Percentiles rank a stretch among this genome's conserved stretches.
These are phyloP conservation scores for Diorhabda carinulata DNA, from an alignment of 1,140 invertebrate species.

Conservation along the genomic window DNA sequence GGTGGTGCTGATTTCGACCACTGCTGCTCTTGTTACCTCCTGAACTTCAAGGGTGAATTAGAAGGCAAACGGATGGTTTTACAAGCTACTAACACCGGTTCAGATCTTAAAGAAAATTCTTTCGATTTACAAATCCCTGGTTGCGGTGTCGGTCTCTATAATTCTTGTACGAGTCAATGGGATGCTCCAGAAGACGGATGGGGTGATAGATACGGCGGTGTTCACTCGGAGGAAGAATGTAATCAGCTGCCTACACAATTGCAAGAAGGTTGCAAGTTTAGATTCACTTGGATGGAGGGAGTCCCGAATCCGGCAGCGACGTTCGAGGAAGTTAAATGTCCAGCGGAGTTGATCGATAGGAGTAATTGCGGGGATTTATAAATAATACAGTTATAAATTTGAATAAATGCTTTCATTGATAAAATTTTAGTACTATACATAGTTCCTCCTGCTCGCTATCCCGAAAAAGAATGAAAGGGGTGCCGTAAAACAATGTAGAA, in stretches of 20 bases:
- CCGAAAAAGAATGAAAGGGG: too few relatives aligned
- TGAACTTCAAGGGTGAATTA: conserved; percentile 12
- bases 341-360: conserved; percentile 14
- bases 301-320: conserved; percentile 16
- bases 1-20: conserved; percentile 15
- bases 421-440: too few relatives aligned
- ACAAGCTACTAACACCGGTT: conserved; percentile 23
- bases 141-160: conserved; percentile 13
- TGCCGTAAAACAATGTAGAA: too few relatives aligned
- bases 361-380: conserved; percentile 7
- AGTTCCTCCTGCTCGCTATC: too few relatives aligned
- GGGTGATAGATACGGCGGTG: conserved; percentile 21
- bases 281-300: conserved; percentile 21
- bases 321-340: conserved; percentile 24
- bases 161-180: conserved; percentile 15
- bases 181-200: conserved; percentile 18
- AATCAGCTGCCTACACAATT: conserved; percentile 11
- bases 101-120: conserved; percentile 10
- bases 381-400: neutral
- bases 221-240: conserved; percentile 16
- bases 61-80: conserved; percentile 17
- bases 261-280: conserved; percentile 20
- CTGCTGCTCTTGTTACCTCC: conserved; percentile 16
- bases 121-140: conserved; percentile 23
- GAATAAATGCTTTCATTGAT: neutral